phyloP scores from a whole-genome alignment of 2,113 vertebrate species.

The Serinus canaria region DNA sequence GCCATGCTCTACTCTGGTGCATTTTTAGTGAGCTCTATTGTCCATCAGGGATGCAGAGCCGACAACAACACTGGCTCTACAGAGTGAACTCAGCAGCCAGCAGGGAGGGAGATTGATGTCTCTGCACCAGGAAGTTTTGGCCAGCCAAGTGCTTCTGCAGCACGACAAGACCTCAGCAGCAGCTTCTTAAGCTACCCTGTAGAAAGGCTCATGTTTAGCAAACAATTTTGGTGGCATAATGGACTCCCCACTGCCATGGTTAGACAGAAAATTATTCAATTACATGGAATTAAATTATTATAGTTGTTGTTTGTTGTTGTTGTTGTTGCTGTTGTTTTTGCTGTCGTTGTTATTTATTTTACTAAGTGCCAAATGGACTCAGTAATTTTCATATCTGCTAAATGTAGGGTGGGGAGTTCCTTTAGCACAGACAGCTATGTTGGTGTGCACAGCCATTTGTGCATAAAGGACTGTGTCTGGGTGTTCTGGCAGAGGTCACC shows the following conservation, averaged over 20 bases:
- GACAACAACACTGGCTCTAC: neutral
- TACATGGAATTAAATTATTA: conserved; percentile 7
- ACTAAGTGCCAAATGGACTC: neutral
- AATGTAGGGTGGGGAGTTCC: neutral
- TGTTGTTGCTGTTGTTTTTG: neutral
- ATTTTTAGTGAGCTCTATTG: neutral
- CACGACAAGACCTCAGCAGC: neutral
- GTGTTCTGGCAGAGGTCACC: neutral
- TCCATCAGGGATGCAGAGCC: neutral
- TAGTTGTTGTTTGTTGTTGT: neutral
- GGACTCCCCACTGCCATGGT: neutral
- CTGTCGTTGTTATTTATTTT: neutral
- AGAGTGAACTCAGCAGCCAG: neutral
- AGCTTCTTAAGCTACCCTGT: neutral
- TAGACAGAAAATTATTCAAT: conserved; percentile 15
- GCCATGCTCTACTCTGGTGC: neutral
- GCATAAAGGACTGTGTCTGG: neutral
- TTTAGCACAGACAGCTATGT: neutral
- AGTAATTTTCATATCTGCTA: neutral
- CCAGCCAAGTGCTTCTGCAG: neutral
- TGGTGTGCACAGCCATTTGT: neutral
- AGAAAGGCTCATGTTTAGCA: conserved; percentile 16
- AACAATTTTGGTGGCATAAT: conserved; percentile 24
- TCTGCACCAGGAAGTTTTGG: conserved; percentile 44
- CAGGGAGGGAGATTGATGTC: neutral